phyloP scores from a whole-genome alignment of 2,888 invertebrate species.

The Perizoma flavofasciatum region DNA sequence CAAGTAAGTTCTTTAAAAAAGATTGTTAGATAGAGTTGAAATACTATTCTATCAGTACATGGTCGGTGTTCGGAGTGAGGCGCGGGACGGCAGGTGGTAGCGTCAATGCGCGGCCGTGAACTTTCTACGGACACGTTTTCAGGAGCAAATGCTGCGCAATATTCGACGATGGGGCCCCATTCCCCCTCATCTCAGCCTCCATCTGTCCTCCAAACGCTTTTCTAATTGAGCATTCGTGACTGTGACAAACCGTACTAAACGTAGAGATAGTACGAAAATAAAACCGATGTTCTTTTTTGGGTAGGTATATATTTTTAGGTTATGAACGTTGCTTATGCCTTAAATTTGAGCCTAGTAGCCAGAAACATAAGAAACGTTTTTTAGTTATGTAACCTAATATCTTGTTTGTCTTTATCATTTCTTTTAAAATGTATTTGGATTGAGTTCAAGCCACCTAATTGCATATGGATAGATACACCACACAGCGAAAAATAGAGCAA shows the following conservation, averaged over 20 bases:
- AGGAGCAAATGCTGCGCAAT: conserved; percentile 81
- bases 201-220: conserved; percentile 46
- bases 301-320: conserved; percentile 5
- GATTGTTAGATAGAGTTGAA: conserved; percentile 7
- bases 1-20: not conserved
- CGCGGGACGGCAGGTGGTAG: conserved; percentile 65
- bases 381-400: conserved; percentile 5
- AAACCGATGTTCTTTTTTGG: not conserved
- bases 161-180: conserved; percentile 66
- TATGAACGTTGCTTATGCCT: not conserved
- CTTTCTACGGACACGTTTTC: conserved; percentile 84
- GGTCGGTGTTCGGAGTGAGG: conserved; percentile 36
- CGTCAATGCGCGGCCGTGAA: conserved; percentile 84
- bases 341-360: not conserved
- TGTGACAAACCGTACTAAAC: conserved; percentile 31
- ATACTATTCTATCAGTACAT: conserved; percentile 10
- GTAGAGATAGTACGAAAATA: conserved; percentile 12
- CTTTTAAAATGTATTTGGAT: conserved; percentile 66
- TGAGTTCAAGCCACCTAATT: conserved; percentile 63
- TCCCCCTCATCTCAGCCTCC: conserved; percentile 52
- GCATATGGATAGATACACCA: conserved; percentile 48
- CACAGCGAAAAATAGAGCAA: conserved; percentile 52
- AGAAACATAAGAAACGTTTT: not conserved
- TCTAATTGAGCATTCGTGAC: conserved; percentile 38
- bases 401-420: conserved; percentile 10